A percentile compares a stretch with the other conserved stretches of the same genome.
Evolutionary conservation across 2,113 vertebrate species (phyloP).

Genomic region (Genyomyrus donnyi): DNA sequence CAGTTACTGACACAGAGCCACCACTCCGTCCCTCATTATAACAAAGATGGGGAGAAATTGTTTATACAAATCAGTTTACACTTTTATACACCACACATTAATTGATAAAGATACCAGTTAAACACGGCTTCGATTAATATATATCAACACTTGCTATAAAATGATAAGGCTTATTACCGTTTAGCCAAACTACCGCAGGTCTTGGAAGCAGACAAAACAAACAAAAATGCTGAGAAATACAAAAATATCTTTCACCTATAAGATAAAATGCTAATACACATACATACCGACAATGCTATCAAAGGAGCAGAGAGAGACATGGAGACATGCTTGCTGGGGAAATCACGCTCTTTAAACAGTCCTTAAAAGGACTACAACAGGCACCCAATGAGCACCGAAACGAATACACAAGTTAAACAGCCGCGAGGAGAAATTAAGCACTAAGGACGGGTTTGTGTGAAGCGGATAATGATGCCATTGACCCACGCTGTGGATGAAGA

Average conservation of each 20-base stretch:
- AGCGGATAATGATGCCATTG: background rate
- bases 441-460: background rate
- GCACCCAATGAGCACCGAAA: too few relatives aligned
- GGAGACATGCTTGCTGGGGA: too few relatives aligned
- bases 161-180: background rate
- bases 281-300: background rate
- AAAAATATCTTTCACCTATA: background rate
- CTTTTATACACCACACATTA: too few relatives aligned
- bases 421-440: background rate
- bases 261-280: background rate
- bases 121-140: background rate
- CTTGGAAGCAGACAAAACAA: background rate
- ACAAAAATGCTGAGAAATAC: background rate
- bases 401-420: too few relatives aligned
- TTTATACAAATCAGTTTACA: too few relatives aligned
- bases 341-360: too few relatives aligned
- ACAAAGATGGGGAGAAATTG: too few relatives aligned
- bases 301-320: background rate
- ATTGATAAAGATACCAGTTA: too few relatives aligned
- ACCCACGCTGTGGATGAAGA: background rate
- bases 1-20: too few relatives aligned
- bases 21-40: too few relatives aligned
- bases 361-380: too few relatives aligned
- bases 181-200: background rate
- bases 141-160: background rate